Percentiles rank a stretch among this genome's conserved stretches.
Conservation (phyloP, 2,113 vertebrate genomes). For the Phasianus colchicus region DNA sequence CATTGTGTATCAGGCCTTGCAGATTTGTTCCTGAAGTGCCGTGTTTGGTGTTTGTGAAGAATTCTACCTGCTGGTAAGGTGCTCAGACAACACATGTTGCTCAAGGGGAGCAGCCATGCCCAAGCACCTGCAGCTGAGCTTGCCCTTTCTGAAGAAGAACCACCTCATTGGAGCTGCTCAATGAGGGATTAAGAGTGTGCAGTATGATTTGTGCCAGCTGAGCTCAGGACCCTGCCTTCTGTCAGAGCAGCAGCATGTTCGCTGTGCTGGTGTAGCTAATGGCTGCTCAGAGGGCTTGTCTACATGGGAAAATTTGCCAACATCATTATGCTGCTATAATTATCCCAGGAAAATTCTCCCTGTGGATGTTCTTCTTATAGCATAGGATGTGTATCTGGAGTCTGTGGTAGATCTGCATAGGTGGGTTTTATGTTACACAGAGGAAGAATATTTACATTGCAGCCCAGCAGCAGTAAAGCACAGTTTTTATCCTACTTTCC, state of each 20-base stretch:
- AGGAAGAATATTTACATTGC: constrained; percentile 12
- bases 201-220: neutral
- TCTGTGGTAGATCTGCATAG: constrained; percentile 1
- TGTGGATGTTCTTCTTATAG: constrained; percentile 13
- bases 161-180: neutral
- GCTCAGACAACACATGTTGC: rapidly evolving
- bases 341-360: constrained; percentile 36
- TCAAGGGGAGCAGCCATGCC: neutral
- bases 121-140: neutral
- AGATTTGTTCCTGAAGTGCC: neutral
- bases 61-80: neutral
- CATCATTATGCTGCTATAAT: neutral
- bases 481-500: constrained; percentile 10
- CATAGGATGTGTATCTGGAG: neutral
- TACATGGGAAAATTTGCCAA: constrained; percentile 13
- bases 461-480: constrained; percentile 23
- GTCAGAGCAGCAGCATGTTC: neutral
- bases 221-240: neutral
- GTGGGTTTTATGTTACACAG: constrained; percentile 7
- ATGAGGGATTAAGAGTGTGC: neutral
- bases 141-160: neutral
- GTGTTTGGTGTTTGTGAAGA: neutral
- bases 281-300: constrained; percentile 28
- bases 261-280: neutral
- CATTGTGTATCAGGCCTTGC: neutral